Evolutionary conservation across 2,888 invertebrate genomes (phyloP).

Genomic region (Luffia ferchaultella): DNA sequence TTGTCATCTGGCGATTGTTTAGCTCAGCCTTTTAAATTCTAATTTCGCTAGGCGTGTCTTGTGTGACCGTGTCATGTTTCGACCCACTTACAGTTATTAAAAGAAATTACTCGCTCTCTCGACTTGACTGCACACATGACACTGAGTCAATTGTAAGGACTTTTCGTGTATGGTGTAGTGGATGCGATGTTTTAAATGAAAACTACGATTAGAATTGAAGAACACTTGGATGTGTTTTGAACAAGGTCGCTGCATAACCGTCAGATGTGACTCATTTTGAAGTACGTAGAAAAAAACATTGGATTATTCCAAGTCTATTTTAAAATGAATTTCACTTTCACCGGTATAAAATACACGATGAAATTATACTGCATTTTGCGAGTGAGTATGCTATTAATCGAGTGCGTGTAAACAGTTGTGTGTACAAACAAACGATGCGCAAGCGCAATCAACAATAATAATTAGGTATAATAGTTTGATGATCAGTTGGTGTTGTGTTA

Average conservation of each 20-base stretch:
- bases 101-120: conserved; percentile 15
- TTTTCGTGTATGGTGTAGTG: no score
- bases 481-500: conserved; percentile 33
- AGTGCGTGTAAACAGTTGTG: conserved; percentile 36
- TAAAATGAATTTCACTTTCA: background rate
- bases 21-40: conserved; percentile 29
- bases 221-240: no score
- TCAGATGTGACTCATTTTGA: background rate
- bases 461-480: background rate
- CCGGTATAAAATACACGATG: background rate
- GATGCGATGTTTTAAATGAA: no score
- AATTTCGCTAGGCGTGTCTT: conserved; percentile 23
- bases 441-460: conserved; percentile 24
- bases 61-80: conserved; percentile 13
- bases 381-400: no score
- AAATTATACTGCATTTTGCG: no score
- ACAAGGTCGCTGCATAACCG: no score
- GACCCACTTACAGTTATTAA: conserved; percentile 17
- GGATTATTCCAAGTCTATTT: background rate
- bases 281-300: background rate
- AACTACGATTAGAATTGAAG: no score
- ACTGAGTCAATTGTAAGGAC: no score
- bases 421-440: conserved; percentile 38
- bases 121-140: no score
- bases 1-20: conserved; percentile 46